Evolutionary conservation across 2,113 vertebrate species (phyloP).

Genomic region (Pygoscelis adeliae): DNA sequence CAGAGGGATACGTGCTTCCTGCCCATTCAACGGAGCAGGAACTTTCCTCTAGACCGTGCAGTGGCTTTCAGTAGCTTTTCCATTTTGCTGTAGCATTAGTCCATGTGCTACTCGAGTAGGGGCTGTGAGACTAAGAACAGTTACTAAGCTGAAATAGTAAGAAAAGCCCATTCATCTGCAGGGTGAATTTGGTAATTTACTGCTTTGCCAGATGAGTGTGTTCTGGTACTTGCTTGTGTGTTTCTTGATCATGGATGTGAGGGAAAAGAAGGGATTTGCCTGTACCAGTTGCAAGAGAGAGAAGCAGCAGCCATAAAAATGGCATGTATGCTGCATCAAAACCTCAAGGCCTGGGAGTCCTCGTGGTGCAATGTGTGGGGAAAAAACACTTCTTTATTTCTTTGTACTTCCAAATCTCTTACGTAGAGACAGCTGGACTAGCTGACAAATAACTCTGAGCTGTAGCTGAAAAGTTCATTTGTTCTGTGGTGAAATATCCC

Average conservation of each 20-base stretch:
- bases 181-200: background rate
- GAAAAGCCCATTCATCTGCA: background rate
- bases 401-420: background rate
- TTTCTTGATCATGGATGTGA: background rate
- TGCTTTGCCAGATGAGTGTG: background rate
- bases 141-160: background rate
- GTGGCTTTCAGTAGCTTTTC: background rate
- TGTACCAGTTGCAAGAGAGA: background rate
- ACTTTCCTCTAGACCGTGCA: background rate
- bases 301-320: background rate
- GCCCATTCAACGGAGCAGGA: rapidly evolving
- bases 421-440: background rate
- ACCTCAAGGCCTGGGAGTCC: background rate
- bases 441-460: background rate
- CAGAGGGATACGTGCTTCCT: rapidly evolving
- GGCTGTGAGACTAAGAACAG: background rate
- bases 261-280: background rate
- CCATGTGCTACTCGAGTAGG: background rate
- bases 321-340: background rate
- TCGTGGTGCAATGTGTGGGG: background rate
- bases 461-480: background rate
- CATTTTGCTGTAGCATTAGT: background rate
- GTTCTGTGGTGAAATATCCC: background rate
- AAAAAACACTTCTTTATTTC: background rate
- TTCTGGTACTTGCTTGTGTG: background rate